Base-by-base conservation (phyloP, 2,113 vertebrate genomes). In the Myrmecophaga tridactyla region DNA sequence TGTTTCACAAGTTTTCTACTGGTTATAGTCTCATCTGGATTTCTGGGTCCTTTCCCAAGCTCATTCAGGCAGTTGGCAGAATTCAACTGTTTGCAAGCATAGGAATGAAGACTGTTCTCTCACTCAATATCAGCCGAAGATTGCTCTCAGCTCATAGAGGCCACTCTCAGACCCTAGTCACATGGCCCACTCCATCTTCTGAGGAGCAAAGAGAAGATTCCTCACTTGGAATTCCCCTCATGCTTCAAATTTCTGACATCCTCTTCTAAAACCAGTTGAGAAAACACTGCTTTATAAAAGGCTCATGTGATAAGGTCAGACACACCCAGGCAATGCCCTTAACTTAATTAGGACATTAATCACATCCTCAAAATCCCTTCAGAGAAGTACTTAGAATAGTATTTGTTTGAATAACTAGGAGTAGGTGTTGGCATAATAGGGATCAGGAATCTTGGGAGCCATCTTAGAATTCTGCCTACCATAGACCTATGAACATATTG, bases 271-370 rank as follows among this genome's bases (percentile, higher is more conserved):
- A 65, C 23, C 7, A 58, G 0, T 51, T 15, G 36, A 90, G 46
- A 39, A 67, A 85, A 6, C 0, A 34, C 1, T 93, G 4, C 76
- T 23, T 7, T 82, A 75, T 34, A 34, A 58, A 83, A 89, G 25
- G 2, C 2, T 51, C 4, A n/a, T 3, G 39, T 90, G 12, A 4
- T 83, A 86, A 25, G 3, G 4, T 60, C 18, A 78, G 39, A 3
- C 0, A 6, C 4, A 80, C 25, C 0, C 36, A 53, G 7, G n/a
- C 18, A 25, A 41, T 56, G 21, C 62, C 14, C 7, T 29, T 80
- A 17, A 58, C 21, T 88, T 96, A 51, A 95, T 65, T 76, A 12
- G 6, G 13, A 77, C 4, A n/a, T 51, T 36, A 75, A 73, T 60
- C 31, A 60, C 39, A 41, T n/a, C 36, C 41, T 92, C 9, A 60